These are phyloP conservation scores for Baryphthengus martii DNA, from an alignment of 2,113 vertebrate species.

Conservation along the genomic window DNA sequence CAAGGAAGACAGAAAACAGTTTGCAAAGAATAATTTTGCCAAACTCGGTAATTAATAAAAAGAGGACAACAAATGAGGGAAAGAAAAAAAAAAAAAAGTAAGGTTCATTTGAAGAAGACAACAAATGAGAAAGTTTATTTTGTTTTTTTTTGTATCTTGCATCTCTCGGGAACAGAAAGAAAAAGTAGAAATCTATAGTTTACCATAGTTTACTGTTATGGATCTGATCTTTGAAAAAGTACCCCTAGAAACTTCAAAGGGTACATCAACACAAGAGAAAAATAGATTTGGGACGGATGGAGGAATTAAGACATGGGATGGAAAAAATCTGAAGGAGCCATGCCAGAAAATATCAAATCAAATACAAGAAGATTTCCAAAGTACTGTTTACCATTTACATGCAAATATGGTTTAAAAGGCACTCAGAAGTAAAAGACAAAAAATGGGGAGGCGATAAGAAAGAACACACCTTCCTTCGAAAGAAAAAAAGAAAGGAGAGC, in stretches of 20 bases:
- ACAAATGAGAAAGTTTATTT: no score
- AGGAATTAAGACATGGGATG: neutral
- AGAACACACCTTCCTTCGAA: neutral
- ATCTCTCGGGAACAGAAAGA: neutral
- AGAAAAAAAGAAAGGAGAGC: neutral
- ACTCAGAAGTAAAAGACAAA: neutral
- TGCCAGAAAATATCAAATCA: neutral
- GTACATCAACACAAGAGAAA: neutral
- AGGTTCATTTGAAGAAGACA: neutral
- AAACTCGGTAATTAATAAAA: neutral
- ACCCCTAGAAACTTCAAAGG: neutral
- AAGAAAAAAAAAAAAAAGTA: neutral
- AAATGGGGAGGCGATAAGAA: neutral
- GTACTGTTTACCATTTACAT: neutral
- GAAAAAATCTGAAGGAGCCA: neutral
- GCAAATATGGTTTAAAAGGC: neutral
- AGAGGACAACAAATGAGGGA: neutral
- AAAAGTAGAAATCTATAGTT: neutral
- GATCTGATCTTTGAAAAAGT: neutral
- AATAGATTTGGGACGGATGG: neutral
- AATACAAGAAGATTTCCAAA: neutral
- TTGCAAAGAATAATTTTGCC: neutral
- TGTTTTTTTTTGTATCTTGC: neutral
- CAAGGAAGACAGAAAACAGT: neutral
- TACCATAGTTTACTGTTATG: neutral